phyloP scores from a whole-genome alignment of 2,113 vertebrate species.

The Elephas maximus region DNA sequence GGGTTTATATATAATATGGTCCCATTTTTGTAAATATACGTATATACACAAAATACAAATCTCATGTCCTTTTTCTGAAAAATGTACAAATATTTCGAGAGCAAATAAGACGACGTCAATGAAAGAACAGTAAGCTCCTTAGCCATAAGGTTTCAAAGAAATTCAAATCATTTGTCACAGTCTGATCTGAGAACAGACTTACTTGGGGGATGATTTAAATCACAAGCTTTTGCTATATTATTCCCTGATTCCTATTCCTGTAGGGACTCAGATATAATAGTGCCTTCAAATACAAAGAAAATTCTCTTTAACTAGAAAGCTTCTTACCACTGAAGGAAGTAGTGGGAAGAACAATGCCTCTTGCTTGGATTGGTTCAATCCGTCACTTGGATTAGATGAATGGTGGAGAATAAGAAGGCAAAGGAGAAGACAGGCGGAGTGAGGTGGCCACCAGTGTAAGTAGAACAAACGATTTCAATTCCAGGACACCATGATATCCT shows the following conservation, averaged over 20 bases:
- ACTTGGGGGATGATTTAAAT: not conserved
- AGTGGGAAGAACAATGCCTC: not conserved
- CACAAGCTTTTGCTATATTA: not conserved
- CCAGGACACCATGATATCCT: not conserved
- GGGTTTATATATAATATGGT: not conserved
- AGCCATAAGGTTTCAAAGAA: constrained; percentile 13
- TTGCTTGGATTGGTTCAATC: not conserved
- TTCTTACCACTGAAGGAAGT: not conserved
- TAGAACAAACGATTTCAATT: not conserved
- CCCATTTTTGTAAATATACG: constrained; percentile 24
- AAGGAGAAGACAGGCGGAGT: not conserved
- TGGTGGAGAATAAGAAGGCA: not conserved
- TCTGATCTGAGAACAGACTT: constrained; percentile 16
- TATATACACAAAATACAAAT: constrained; percentile 11
- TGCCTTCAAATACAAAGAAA: constrained; percentile 42
- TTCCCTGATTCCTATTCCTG: not conserved
- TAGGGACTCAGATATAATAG: not conserved
- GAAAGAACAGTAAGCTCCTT: not conserved
- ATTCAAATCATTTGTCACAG: not conserved
- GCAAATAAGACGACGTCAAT: not conserved
- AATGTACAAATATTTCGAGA: not conserved
- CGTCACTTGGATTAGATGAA: not conserved
- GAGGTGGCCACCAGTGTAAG: not conserved
- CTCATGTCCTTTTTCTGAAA: not conserved
- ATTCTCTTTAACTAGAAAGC: not conserved